A percentile compares a stretch with the other conserved stretches of the same genome.
phyloP scores from a whole-genome alignment of 2,888 invertebrate species.

The Yponomeuta plumbellus region DNA sequence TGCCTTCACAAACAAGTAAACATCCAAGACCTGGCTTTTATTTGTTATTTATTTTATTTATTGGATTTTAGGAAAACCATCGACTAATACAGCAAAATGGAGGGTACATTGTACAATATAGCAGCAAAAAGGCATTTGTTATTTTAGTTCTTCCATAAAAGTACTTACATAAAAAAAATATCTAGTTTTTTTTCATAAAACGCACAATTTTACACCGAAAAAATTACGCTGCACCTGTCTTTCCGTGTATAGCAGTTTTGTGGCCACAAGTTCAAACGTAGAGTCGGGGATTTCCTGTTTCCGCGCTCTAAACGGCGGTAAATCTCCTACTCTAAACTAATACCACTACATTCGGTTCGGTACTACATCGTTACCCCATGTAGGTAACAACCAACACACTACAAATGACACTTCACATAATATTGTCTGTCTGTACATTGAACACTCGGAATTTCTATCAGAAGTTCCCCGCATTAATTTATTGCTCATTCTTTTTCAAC shows the following conservation, averaged over 20 bases:
- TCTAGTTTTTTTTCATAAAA: too few relatives aligned
- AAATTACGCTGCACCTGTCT: neutral
- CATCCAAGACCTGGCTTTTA: too few relatives aligned
- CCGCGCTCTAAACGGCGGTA: neutral
- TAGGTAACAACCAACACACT: neutral
- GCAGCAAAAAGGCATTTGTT: too few relatives aligned
- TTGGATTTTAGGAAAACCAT: too few relatives aligned
- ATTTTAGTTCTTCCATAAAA: too few relatives aligned
- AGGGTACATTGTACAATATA: too few relatives aligned
- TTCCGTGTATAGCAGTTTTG: neutral
- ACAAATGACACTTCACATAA: neutral
- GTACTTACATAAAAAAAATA: too few relatives aligned
- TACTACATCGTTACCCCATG: neutral
- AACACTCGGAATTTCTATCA: neutral
- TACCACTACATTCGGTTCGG: neutral
- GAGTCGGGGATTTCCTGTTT: neutral
- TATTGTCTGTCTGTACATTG: neutral
- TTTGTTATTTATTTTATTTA: too few relatives aligned
- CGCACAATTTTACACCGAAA: too few relatives aligned
- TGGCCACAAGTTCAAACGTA: neutral
- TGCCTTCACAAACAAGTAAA: too few relatives aligned
- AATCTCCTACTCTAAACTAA: neutral
- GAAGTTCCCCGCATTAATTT: neutral
- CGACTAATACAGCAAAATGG: too few relatives aligned
- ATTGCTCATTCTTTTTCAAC: slow-evolving; percentile 16